A percentile compares a stretch with the other conserved stretches of the same genome.
These are phyloP conservation scores for Tolmerus cingulatus DNA, from an alignment of 2,888 invertebrate genomes.

Conservation along the genomic window DNA sequence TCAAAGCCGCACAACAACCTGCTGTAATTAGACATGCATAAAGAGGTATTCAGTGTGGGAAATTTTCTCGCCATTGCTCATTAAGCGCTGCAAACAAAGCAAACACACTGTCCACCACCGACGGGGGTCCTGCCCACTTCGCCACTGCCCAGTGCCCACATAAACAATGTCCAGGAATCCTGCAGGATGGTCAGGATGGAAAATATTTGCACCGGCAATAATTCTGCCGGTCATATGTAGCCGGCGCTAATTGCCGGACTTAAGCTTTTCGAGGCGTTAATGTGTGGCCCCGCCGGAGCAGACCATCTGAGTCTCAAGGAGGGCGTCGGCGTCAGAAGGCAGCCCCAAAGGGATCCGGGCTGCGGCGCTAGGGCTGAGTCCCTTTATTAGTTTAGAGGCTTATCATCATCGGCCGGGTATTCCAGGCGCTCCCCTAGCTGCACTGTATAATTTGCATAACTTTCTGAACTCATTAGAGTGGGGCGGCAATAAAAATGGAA, in stretches of 20 bases:
- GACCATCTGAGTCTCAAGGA: constrained; percentile 9
- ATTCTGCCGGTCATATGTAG: constrained; percentile 6
- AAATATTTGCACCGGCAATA: constrained; percentile 37
- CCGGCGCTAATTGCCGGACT: constrained; percentile 29
- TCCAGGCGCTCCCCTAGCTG: background rate
- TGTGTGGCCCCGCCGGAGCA: constrained; percentile 1
- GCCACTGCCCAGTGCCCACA: constrained; percentile 46
- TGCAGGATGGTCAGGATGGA: constrained; percentile 37
- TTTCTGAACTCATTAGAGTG: constrained; percentile 44
- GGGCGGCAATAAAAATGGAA: constrained; percentile 44
- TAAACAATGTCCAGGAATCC: constrained; percentile 27
- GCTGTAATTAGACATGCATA: constrained; percentile 48
- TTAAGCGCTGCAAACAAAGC: constrained; percentile 50
- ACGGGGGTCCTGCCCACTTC: constrained; percentile 47
- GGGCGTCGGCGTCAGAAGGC: constrained; percentile 7
- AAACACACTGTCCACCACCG: constrained; percentile 49
- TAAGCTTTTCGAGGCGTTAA: constrained; percentile 2
- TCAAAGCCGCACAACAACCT: constrained; percentile 32
- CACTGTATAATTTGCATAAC: constrained; percentile 44
- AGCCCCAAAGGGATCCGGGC: background rate
- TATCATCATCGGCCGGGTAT: background rate
- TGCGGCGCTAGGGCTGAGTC: background rate
- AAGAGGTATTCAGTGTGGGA: constrained; percentile 51
- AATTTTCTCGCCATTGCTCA: constrained; percentile 52
- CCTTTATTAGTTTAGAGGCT: background rate